Evolutionary conservation across 2,888 invertebrate species (phyloP).

Genomic region (Phoenoteleia sp.): DNA sequence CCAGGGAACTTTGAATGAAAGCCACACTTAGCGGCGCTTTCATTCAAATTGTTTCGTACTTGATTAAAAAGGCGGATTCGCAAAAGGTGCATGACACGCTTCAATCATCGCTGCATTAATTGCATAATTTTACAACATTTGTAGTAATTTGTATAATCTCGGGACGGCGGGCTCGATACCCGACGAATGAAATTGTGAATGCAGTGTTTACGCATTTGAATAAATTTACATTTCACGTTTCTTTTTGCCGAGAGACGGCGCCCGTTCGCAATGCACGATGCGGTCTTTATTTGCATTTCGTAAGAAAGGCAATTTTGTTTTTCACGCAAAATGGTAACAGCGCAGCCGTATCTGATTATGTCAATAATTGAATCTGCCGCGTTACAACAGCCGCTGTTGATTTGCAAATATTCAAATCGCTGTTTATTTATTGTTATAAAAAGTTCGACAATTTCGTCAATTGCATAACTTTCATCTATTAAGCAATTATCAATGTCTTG

Average conservation of each 20-base stretch:
- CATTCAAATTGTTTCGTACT: slow-evolving; percentile 3
- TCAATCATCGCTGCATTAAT: slow-evolving; percentile 61
- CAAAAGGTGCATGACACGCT: slow-evolving; percentile 47
- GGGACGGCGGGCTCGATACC: slow-evolving; percentile 16
- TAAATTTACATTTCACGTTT: slow-evolving; percentile 70
- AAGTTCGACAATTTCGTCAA: too few species aligned
- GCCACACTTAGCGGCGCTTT: slow-evolving; percentile 15
- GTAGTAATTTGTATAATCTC: slow-evolving; percentile 47
- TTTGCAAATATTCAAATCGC: slow-evolving; percentile 30
- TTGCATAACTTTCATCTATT: too few species aligned
- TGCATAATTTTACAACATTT: slow-evolving; percentile 53
- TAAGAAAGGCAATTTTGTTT: slow-evolving; percentile 70
- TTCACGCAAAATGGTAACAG: slow-evolving; percentile 44
- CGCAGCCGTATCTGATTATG: slow-evolving; percentile 40
- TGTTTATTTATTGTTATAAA: neutral
- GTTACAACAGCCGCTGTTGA: slow-evolving; percentile 4
- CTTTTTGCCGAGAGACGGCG: slow-evolving; percentile 20
- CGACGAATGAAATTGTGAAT: slow-evolving; percentile 60
- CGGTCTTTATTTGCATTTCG: slow-evolving; percentile 66
- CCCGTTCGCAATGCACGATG: slow-evolving; percentile 23
- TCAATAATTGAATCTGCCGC: slow-evolving; percentile 51
- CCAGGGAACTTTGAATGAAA: slow-evolving; percentile 2
- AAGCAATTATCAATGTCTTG: too few species aligned
- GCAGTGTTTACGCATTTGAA: slow-evolving; percentile 72
- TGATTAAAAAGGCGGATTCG: slow-evolving; percentile 30